phyloP scores from a whole-genome alignment of 2,113 vertebrate genomes.

The Gyps fulvus region DNA sequence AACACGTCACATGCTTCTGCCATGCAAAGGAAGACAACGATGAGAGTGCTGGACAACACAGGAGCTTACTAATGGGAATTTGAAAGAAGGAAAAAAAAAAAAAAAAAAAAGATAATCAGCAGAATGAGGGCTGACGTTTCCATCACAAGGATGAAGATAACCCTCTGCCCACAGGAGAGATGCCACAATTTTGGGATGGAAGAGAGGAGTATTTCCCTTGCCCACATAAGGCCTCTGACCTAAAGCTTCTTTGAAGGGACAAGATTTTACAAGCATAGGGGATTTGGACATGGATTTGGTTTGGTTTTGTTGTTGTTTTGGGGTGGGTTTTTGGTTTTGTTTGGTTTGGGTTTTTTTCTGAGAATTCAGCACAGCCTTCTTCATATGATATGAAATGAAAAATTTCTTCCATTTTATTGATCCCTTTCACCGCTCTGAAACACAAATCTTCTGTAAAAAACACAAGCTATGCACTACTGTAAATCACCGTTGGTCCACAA shows the following conservation, averaged over 20 bases:
- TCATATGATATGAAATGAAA: not conserved
- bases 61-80: not conserved
- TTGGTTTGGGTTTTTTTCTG: not conserved
- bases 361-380: not conserved
- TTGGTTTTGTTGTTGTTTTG: not conserved
- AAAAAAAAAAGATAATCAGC: not conserved
- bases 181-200: not conserved
- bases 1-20: not conserved
- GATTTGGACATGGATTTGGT: not conserved
- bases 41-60: not conserved
- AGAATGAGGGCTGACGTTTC: not conserved
- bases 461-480: not conserved
- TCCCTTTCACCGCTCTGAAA: not conserved
- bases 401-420: not conserved
- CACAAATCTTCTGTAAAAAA: not conserved
- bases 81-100: not conserved
- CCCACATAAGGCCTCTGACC: not conserved
- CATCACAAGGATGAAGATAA: not conserved
- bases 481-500: not conserved
- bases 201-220: not conserved
- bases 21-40: not conserved
- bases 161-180: not conserved
- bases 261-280: not conserved
- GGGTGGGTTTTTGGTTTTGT: rapidly evolving
- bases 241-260: not conserved